Evolutionary conservation across 2,113 vertebrate species (phyloP).

Genomic region (Campylomormyrus tamandua): DNA sequence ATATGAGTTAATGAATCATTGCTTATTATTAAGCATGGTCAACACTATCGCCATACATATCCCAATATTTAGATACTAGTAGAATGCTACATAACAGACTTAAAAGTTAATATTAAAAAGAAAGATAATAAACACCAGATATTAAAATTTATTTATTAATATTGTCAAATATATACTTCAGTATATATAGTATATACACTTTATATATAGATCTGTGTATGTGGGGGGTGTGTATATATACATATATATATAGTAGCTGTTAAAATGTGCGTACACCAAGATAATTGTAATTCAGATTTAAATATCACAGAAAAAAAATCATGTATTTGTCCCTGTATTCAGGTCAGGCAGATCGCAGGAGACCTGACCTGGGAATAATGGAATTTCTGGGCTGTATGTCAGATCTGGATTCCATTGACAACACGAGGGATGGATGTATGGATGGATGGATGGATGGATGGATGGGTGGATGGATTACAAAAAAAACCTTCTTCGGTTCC

Average conservation of each 20-base stretch:
- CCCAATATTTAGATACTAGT: not conserved
- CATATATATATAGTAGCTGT: not conserved
- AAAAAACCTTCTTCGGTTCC: not conserved
- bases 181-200: not conserved
- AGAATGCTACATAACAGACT: not conserved
- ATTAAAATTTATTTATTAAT: not conserved
- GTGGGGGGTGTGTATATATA: no score
- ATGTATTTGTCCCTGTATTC: not conserved
- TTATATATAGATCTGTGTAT: no score
- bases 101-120: not conserved
- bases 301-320: not conserved
- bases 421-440: not conserved
- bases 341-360: not conserved
- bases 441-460: not conserved
- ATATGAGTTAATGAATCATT: not conserved
- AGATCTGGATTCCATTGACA: not conserved
- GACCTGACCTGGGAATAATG: not conserved
- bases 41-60: not conserved
- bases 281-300: not conserved
- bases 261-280: not conserved
- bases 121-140: not conserved
- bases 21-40: not conserved
- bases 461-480: not conserved
- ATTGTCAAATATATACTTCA: not conserved
- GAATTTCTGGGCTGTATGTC: not conserved